Evolutionary conservation across 2,113 vertebrate genomes (phyloP).

Genomic region (Rhipidura dahli): DNA sequence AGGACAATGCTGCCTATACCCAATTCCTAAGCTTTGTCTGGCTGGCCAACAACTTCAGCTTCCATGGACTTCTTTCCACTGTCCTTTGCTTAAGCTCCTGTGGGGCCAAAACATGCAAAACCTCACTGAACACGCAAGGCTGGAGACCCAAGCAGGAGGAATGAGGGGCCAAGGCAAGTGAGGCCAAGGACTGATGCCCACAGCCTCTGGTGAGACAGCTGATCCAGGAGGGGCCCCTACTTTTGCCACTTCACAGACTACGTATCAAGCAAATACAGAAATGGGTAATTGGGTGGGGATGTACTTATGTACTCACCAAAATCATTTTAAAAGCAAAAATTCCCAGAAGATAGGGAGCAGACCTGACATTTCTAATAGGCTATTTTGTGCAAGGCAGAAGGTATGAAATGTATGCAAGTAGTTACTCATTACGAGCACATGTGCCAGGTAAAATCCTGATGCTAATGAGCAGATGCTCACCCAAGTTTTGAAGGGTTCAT

Average conservation of each 20-base stretch:
- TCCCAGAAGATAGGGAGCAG: not conserved
- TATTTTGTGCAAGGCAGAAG: constrained; percentile 29
- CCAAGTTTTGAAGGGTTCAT: not conserved
- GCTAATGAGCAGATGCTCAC: constrained; percentile 38
- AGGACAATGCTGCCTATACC: accelerated
- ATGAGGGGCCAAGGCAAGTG: not conserved
- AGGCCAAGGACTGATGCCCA: not conserved
- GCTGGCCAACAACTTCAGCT: not conserved
- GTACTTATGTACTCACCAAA: not conserved
- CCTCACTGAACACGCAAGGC: accelerated
- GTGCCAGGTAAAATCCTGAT: constrained; percentile 31
- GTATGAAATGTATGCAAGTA: not conserved
- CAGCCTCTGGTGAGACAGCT: not conserved
- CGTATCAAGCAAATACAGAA: accelerated
- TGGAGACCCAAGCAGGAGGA: not conserved
- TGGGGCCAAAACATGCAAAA: accelerated
- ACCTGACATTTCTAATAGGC: not conserved
- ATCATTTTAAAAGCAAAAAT: constrained; percentile 47
- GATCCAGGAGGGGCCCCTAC: not conserved
- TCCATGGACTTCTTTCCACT: not conserved
- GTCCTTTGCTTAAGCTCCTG: not conserved
- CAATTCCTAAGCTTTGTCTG: not conserved
- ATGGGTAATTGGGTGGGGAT: not conserved
- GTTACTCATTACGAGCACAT: not conserved
- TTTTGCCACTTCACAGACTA: not conserved